Evolutionary conservation across 2,888 invertebrate species (phyloP).

Genomic region (Melinopterus prodromus): DNA sequence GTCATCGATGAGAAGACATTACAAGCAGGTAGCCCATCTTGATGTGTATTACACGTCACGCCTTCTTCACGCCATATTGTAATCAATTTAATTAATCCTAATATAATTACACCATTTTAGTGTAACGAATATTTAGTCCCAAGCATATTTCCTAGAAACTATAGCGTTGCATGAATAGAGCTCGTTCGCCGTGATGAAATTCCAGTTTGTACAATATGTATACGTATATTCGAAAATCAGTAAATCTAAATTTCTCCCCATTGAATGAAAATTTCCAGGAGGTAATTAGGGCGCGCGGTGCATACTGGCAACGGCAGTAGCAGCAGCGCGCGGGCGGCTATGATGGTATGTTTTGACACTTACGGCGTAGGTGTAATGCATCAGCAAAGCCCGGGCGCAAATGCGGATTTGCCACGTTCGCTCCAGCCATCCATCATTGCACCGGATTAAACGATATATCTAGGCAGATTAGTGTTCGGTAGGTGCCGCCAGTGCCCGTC

Average conservation of each 20-base stretch:
- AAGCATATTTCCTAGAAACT: no score
- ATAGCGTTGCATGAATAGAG: no score
- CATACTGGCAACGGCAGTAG: background rate
- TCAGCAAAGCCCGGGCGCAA: conserved; percentile 49
- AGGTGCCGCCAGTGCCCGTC: background rate
- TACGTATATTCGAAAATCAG: no score
- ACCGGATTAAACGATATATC: conserved; percentile 55
- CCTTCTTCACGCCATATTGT: no score
- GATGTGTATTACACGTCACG: no score
- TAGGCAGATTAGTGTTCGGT: conserved; percentile 49
- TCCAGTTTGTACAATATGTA: no score
- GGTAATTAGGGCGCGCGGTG: background rate
- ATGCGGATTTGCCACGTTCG: conserved; percentile 54
- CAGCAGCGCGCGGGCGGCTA: background rate
- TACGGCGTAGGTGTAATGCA: conserved; percentile 30
- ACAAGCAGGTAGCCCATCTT: no score
- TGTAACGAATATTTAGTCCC: no score
- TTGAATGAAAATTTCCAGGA: conserved; percentile 4
- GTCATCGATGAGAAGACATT: no score
- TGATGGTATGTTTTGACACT: conserved; percentile 14
- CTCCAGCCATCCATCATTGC: conserved; percentile 58
- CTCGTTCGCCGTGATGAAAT: no score
- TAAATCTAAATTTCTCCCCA: background rate
- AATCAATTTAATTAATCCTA: no score
- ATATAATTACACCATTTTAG: no score